Evolutionary conservation across 2,888 invertebrate genomes (phyloP).

Genomic region (Bedellia somnulentella): DNA sequence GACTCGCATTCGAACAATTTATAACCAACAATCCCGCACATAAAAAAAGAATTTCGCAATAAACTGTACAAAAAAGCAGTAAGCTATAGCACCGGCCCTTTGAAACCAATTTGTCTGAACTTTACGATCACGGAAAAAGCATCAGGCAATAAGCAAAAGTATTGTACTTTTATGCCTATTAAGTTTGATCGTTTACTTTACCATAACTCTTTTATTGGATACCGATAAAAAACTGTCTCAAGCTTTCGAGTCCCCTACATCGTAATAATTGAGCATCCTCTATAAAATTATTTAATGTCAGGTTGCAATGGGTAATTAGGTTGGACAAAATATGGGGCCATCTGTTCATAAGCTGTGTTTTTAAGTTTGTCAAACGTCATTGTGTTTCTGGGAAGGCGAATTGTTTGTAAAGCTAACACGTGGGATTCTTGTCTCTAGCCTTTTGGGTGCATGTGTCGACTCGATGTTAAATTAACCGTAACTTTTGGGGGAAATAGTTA

Average conservation of each 20-base stretch:
- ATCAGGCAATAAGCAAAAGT: constrained; percentile 44
- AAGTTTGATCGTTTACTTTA: constrained; percentile 41
- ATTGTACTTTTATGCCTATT: constrained; percentile 38
- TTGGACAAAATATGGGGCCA: constrained; percentile 18
- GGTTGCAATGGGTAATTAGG: constrained; percentile 22
- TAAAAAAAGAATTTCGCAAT: constrained; percentile 18
- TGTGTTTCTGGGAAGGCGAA: constrained; percentile 40
- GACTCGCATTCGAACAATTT: constrained; percentile 16
- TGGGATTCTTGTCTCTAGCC: constrained; percentile 31
- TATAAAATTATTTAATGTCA: constrained; percentile 15
- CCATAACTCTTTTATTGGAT: constrained; percentile 29
- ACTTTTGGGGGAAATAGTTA: constrained; percentile 47
- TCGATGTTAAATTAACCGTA: constrained; percentile 54
- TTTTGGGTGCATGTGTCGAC: constrained; percentile 42
- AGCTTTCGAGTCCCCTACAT: no score
- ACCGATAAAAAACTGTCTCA: constrained; percentile 15
- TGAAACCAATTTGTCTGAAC: constrained; percentile 45
- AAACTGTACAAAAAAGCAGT: constrained; percentile 22
- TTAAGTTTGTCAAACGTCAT: constrained; percentile 34
- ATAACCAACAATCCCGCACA: constrained; percentile 16
- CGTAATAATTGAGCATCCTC: constrained; percentile 9
- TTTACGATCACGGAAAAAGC: constrained; percentile 40
- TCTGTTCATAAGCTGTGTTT: constrained; percentile 29
- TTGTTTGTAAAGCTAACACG: constrained; percentile 34
- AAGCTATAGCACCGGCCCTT: constrained; percentile 22